Evolutionary conservation across 2,113 vertebrate genomes (phyloP).

Genomic region (Psammodynastes pulverulentus): DNA sequence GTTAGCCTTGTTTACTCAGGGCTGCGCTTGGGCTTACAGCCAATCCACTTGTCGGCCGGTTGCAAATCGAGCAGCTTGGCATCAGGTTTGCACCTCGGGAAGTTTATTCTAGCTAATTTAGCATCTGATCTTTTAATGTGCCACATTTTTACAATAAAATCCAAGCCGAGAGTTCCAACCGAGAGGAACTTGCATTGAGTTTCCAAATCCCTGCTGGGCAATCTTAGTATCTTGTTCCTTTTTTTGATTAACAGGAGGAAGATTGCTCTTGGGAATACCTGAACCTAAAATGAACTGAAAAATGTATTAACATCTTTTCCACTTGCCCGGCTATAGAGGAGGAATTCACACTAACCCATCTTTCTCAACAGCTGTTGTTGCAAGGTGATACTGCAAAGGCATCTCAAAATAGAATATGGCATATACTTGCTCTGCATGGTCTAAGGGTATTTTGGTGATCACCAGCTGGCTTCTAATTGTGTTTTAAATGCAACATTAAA

Average conservation of each 20-base stretch:
- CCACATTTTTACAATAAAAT: conserved; percentile 52
- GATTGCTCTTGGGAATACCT: conserved; percentile 69
- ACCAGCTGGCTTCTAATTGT: conserved; percentile 74
- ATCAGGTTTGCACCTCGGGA: conserved; percentile 43
- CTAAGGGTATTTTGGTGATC: conserved; percentile 54
- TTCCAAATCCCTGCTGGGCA: conserved; percentile 47
- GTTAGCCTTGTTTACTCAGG: conserved; percentile 32
- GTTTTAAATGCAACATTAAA: conserved; percentile 60
- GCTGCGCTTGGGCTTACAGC: conserved; percentile 10
- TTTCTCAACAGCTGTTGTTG: conserved; percentile 70
- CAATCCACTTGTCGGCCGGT: neutral
- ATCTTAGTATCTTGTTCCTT: conserved; percentile 40
- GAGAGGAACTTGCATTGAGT: conserved; percentile 57
- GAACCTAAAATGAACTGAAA: conserved; percentile 71
- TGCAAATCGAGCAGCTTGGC: conserved; percentile 26
- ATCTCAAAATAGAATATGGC: conserved; percentile 68
- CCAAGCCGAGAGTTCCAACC: conserved; percentile 54
- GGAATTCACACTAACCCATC: conserved; percentile 59
- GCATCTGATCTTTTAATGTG: conserved; percentile 47
- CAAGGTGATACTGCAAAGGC: conserved; percentile 69
- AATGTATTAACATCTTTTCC: conserved; percentile 55
- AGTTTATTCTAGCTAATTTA: conserved; percentile 63
- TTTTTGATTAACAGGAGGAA: conserved; percentile 40
- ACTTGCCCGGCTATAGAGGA: conserved; percentile 57
- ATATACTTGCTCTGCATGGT: conserved; percentile 60